Percentiles rank a stretch among this genome's conserved stretches.
These are phyloP conservation scores for Myzus persicae DNA, from an alignment of 1,140 invertebrate species.

Conservation along the genomic window DNA sequence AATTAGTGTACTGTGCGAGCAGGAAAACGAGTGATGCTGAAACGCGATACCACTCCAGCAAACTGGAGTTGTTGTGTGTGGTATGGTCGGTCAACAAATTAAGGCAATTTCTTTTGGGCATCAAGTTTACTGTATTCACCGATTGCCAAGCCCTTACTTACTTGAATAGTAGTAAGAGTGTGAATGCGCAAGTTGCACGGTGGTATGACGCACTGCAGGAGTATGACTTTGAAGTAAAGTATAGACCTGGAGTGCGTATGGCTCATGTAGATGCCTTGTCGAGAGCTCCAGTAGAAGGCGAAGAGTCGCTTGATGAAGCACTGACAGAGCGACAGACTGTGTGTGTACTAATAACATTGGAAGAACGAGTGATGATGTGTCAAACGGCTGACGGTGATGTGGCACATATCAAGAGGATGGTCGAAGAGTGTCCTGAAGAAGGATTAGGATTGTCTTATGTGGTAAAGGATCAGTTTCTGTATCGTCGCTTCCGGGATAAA, in stretches of 20 bases:
- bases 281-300: slow-evolving; percentile 49
- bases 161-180: too few species aligned
- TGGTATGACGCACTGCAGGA: too few species aligned
- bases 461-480: not conserved
- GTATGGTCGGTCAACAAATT: too few species aligned
- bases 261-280: slow-evolving; percentile 64
- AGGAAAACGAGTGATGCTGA: too few species aligned
- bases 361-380: not conserved
- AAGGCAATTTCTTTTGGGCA: too few species aligned
- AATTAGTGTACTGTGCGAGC: too few species aligned
- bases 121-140: not conserved
- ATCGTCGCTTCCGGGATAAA: not conserved
- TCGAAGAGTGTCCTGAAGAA: not conserved
- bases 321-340: not conserved
- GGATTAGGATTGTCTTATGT: not conserved
- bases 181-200: too few species aligned
- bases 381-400: not conserved
- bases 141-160: slow-evolving; percentile 42
- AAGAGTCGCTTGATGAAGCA: not conserved
- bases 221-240: too few species aligned
- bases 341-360: not conserved
- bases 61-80: too few species aligned
- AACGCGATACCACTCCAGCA: too few species aligned
- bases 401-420: not conserved
- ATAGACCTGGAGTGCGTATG: slow-evolving; percentile 59